These are phyloP conservation scores for Saturnia japonica DNA, from an alignment of 2,888 invertebrate genomes.

Conservation along the genomic window DNA sequence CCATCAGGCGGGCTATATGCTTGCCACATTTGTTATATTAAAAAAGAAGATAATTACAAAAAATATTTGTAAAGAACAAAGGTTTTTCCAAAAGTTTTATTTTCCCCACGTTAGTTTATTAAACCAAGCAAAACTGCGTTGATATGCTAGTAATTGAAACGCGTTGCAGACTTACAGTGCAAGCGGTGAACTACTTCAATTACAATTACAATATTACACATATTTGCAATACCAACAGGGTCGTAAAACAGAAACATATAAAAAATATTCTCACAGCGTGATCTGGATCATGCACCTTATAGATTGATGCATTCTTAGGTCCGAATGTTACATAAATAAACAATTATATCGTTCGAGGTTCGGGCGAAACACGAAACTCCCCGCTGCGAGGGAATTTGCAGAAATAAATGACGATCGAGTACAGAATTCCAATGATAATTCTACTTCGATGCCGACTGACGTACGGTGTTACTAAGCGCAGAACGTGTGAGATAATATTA, in stretches of 20 bases:
- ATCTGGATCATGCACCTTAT: conserved; percentile 12
- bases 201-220: conserved; percentile 16
- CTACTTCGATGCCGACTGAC: conserved; percentile 20
- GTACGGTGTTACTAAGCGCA: conserved; percentile 4
- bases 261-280: conserved; percentile 11
- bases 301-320: conserved; percentile 16
- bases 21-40: no score
- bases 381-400: conserved; percentile 38
- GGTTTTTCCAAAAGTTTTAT: no score
- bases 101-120: no score
- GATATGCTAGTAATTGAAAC: neutral
- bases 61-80: no score
- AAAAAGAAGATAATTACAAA: no score
- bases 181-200: conserved; percentile 9
- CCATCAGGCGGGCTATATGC: no score
- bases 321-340: conserved; percentile 21
- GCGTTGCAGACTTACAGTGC: neutral
- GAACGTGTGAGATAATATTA: neutral
- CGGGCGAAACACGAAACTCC: conserved; percentile 35
- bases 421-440: conserved; percentile 37
- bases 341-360: conserved; percentile 17
- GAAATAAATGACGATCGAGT: conserved; percentile 35
- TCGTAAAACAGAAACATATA: conserved; percentile 22
- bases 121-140: neutral
- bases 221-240: conserved; percentile 10